Evolutionary conservation across 2,797 vertebrate species (phyloP).

Genomic region (Mus minutoides): DNA sequence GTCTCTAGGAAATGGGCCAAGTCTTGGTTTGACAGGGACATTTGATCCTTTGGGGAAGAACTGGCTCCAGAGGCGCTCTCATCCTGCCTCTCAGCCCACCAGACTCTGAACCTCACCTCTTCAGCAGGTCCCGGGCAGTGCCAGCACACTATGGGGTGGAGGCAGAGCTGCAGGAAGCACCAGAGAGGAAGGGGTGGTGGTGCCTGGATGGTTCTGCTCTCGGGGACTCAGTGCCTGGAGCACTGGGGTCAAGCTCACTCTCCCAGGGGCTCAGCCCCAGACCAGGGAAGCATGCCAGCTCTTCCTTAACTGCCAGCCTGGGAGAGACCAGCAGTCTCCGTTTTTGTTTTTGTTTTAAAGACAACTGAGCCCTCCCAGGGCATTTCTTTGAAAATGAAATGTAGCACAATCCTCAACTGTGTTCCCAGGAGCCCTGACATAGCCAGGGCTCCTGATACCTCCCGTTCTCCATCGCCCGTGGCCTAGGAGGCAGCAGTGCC

Average conservation of each 20-base stretch:
- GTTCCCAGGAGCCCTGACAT: slow-evolving; percentile 52
- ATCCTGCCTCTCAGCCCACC: not conserved
- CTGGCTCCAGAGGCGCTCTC: not conserved
- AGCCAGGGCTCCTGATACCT: slow-evolving; percentile 75
- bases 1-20: not conserved
- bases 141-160: not conserved
- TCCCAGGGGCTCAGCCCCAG: not conserved
- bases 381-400: slow-evolving; percentile 64
- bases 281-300: slow-evolving; percentile 13
- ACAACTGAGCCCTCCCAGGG: slow-evolving; percentile 62
- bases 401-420: slow-evolving; percentile 67
- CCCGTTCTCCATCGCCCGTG: slow-evolving; percentile 50
- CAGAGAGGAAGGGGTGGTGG: not conserved
- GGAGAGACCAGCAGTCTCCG: slow-evolving; percentile 30
- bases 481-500: slow-evolving; percentile 78
- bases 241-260: slow-evolving; percentile 28
- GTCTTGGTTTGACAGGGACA: slow-evolving; percentile 29
- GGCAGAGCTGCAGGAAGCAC: not conserved
- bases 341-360: slow-evolving; percentile 57
- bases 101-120: not conserved
- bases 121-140: not conserved
- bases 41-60: slow-evolving; percentile 51
- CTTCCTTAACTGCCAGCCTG: slow-evolving; percentile 70
- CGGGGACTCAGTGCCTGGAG: not conserved
- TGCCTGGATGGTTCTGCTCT: not conserved